These are phyloP conservation scores for Agrotis ipsilon DNA, from an alignment of 2,888 invertebrate species.

Conservation along the genomic window DNA sequence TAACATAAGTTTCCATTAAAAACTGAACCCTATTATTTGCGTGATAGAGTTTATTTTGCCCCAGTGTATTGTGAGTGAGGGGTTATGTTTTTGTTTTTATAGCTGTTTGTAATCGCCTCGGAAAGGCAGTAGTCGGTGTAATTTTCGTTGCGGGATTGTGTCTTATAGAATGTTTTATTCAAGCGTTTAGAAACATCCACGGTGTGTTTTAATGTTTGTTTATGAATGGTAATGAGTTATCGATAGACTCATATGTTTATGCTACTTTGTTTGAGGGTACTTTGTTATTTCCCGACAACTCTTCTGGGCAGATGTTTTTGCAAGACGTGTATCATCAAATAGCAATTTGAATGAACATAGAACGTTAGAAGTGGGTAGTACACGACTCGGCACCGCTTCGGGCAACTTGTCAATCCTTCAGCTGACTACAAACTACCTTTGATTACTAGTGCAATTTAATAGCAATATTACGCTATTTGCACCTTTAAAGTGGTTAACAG, in stretches of 20 bases:
- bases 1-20: conserved; percentile 70
- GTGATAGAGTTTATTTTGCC: conserved; percentile 65
- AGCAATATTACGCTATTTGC: background rate
- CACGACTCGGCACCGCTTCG: background rate
- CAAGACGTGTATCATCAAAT: conserved; percentile 18
- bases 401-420: conserved; percentile 23
- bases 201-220: conserved; percentile 73
- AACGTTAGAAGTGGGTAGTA: background rate
- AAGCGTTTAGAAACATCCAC: conserved; percentile 74
- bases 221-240: conserved; percentile 74
- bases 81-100: conserved; percentile 80
- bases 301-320: conserved; percentile 33
- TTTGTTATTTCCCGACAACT: conserved; percentile 32
- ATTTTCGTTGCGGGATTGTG: conserved; percentile 78
- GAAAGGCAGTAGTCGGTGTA: conserved; percentile 72
- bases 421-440: background rate
- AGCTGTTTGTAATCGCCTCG: conserved; percentile 78
- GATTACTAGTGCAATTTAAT: background rate
- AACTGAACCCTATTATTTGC: conserved; percentile 71
- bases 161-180: conserved; percentile 82
- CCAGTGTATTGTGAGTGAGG: conserved; percentile 43
- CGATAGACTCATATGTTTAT: conserved; percentile 48
- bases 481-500: background rate
- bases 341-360: conserved; percentile 22
- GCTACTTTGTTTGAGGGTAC: conserved; percentile 25